Evolutionary conservation across 2,797 vertebrate species (phyloP).

Genomic region (Peromyscus eremicus): DNA sequence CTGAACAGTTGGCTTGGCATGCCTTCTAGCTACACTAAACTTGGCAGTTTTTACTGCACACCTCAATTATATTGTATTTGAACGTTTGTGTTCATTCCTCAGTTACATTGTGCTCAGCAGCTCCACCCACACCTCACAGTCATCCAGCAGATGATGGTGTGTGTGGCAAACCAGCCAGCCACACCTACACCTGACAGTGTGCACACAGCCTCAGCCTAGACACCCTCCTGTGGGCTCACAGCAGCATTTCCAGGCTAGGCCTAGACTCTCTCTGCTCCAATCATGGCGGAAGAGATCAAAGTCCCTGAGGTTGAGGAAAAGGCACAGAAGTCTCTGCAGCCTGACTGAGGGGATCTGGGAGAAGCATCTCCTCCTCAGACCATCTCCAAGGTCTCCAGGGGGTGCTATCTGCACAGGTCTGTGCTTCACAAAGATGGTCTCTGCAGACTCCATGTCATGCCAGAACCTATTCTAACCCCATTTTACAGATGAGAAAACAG

Average conservation of each 20-base stretch:
- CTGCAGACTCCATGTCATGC: neutral
- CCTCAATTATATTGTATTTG: neutral
- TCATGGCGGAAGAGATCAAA: no score
- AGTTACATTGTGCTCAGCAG: neutral
- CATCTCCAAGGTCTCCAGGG: neutral
- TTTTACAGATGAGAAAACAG: neutral
- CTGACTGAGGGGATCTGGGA: rapidly evolving
- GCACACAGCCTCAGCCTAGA: neutral
- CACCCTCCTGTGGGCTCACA: neutral
- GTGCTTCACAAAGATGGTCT: neutral
- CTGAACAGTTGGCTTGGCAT: neutral
- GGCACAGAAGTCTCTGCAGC: neutral
- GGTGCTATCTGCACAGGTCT: neutral
- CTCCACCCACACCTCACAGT: neutral
- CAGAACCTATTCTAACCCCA: neutral
- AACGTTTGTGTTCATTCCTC: neutral
- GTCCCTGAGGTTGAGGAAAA: neutral
- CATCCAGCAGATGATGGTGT: neutral
- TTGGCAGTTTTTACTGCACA: neutral
- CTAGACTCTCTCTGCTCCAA: neutral
- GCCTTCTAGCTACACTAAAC: neutral
- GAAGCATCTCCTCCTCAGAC: neutral
- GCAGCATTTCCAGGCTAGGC: neutral
- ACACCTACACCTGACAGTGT: neutral
- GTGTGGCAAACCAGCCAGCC: neutral